Base-by-base conservation (phyloP, 1,140 invertebrate species). In the Dendrolimus kikuchii region DNA sequence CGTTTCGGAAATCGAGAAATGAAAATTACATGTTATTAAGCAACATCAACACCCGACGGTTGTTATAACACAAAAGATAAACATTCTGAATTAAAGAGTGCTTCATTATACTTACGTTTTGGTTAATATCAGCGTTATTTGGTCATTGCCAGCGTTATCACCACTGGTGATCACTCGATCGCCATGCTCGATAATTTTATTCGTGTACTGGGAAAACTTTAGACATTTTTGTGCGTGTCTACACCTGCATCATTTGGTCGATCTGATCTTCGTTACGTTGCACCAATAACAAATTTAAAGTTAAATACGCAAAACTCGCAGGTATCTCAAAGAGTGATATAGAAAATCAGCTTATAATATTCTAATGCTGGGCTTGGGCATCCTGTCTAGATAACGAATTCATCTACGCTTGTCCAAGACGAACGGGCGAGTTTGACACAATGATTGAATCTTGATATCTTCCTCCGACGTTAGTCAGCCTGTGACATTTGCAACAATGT, bases 21-120 rank as follows among this genome's bases (percentile, higher is more conserved):
- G 59, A 56, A 83, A 86, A 86, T 86, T 80, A 78, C 60, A 86
- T 84, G 68, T 84, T 81, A 86, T 86, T 83, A 84, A 72, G 66
- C 71, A 71, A 77, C 79, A 82, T 82, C 80, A 81, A 84, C 83
- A 86, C 78, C 69, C 64, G 62, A 66, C 62, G 66, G 74, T 71
- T 66, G 78, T 79, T 76, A 68, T 72, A 68, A 75, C 68, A 72
- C 74, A 76, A 82, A 82, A 86, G 78, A 84, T 82, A 86, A 86
- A 84, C 71, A 77, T 64, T 66, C 64, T 53, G 67, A 80, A 86
- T 83, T 83, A 83, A 82, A 71, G 71, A 74, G 68, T 77, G 57
- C 69, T 71, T 77, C 71, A 81, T 84, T 79, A 73, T 76, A 73
- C 53, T 66, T 77, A 74, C 65, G 64, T 77, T 83, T 78, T 76